Conservation (phyloP, 2,888 invertebrate species). For the Diploptera punctata region DNA sequence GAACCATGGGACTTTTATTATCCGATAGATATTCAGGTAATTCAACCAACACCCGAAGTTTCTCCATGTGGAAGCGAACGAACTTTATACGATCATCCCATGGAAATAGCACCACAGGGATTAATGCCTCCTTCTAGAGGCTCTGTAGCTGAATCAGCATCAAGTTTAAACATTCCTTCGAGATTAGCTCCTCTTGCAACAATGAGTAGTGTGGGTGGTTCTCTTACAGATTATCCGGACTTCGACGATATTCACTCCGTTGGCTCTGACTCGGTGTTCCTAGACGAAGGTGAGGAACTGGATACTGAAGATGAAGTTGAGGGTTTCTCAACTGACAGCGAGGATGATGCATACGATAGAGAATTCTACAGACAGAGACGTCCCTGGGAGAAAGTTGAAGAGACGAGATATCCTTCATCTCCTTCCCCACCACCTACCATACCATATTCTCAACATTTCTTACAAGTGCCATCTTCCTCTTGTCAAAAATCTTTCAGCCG, state of each 20-base stretch:
- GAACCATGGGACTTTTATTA: conserved; percentile 64
- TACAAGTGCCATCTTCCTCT: conserved; percentile 31
- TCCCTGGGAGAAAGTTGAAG: conserved; percentile 34
- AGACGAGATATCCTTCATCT: conserved; percentile 48
- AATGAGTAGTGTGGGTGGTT: conserved; percentile 68
- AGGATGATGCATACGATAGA: conserved; percentile 49
- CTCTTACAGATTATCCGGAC: conserved; percentile 65
- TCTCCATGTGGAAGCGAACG: conserved; percentile 79
- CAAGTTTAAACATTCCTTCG: conserved; percentile 36
- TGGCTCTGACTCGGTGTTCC: conserved; percentile 82
- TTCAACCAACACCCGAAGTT: conserved; percentile 81
- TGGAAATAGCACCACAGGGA: conserved; percentile 15
- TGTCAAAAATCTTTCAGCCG: background rate
- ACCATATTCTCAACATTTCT: conserved; percentile 35
- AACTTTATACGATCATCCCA: conserved; percentile 56
- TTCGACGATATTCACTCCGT: conserved; percentile 68
- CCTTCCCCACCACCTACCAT: conserved; percentile 41
- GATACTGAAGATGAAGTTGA: conserved; percentile 87
- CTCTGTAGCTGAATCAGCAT: conserved; percentile 30
- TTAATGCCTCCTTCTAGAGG: conserved; percentile 23
- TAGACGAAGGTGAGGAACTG: conserved; percentile 67
- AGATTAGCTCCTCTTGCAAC: conserved; percentile 80
- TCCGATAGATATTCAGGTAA: conserved; percentile 71
- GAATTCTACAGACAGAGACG: conserved; percentile 12
- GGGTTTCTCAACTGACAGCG: conserved; percentile 84